Base-by-base conservation (phyloP, 2,888 invertebrate genomes). In the Zhengitettix transpicula region DNA sequence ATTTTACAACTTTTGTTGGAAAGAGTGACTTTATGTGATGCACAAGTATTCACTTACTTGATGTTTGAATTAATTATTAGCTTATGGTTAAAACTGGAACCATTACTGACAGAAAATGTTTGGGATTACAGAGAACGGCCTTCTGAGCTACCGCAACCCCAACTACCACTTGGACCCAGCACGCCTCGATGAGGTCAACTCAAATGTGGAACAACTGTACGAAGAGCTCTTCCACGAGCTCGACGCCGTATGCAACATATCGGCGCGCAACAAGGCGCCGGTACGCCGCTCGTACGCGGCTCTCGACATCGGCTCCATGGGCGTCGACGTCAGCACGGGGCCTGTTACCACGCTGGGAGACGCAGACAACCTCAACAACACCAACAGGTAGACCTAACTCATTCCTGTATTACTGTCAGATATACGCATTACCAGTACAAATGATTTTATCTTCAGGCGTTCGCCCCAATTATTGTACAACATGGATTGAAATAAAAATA, bases 61-160 rank as follows among this genome's bases (percentile, higher is more conserved):
- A n/a, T n/a, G n/a, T n/a, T n/a, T n/a, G n/a, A n/a, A n/a, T n/a
- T n/a, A n/a, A n/a, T n/a, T n/a, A n/a, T n/a, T n/a, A n/a, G n/a
- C n/a, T n/a, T n/a, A n/a, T 28, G 28, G 28, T 28, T 28, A 28
- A 28, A 28, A 2, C 28, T 28, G 28, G 2, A 7, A 7, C 28
- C 28, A 28, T 28, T 2, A 28, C 28, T 28, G 28, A 28, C 28
- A 7, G 28, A 28, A 2, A 5, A 5, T 28, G 28, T 28, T 28
- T 28, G 28, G 2, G 28, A 28, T 28, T 47, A 14, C 82, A 91
- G 91, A 91, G 78, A 89, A 89, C 80, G 91, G 91, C 73, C 83
- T 89, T 65, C 79, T 90, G 71, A 91, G 91, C 69, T 92, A 91
- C 76, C 89, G 91, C 77, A 92, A 92, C 74, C 91, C 92, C 40